phyloP scores from a whole-genome alignment of 2,797 vertebrate species.

The Sitta carolinensis region DNA sequence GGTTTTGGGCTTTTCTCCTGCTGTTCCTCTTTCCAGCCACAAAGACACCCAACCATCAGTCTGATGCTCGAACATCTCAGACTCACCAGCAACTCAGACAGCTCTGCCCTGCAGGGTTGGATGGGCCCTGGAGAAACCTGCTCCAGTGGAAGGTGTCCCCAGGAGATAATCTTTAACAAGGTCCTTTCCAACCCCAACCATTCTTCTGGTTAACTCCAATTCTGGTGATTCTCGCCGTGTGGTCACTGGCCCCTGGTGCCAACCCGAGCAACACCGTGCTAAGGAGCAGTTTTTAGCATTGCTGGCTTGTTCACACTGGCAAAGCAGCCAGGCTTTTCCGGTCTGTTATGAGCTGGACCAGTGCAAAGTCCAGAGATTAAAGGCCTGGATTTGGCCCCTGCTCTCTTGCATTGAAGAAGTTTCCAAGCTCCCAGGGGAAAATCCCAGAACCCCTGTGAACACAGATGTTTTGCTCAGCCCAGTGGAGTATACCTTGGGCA shows the following conservation, averaged over 20 bases:
- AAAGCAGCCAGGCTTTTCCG: neutral
- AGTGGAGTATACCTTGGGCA: neutral
- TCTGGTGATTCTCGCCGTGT: neutral
- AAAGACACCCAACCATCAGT: neutral
- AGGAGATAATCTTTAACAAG: neutral
- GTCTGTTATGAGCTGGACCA: neutral
- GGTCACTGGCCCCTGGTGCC: neutral
- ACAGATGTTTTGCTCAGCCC: neutral
- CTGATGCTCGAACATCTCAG: neutral
- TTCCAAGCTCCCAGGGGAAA: neutral
- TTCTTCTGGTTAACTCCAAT: neutral
- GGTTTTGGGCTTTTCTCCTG: rapidly evolving
- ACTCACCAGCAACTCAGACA: neutral
- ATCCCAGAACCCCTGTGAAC: neutral
- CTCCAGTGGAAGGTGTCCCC: neutral
- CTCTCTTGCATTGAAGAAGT: neutral
- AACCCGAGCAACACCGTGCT: neutral
- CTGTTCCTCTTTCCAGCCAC: neutral
- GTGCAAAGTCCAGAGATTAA: neutral
- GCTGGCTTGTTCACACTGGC: neutral
- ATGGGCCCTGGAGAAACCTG: neutral
- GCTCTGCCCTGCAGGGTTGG: neutral
- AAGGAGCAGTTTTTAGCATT: neutral
- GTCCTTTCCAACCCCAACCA: neutral
- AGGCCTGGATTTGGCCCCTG: neutral